phyloP scores from a whole-genome alignment of 2,113 vertebrate species.

The Tetrax tetrax region DNA sequence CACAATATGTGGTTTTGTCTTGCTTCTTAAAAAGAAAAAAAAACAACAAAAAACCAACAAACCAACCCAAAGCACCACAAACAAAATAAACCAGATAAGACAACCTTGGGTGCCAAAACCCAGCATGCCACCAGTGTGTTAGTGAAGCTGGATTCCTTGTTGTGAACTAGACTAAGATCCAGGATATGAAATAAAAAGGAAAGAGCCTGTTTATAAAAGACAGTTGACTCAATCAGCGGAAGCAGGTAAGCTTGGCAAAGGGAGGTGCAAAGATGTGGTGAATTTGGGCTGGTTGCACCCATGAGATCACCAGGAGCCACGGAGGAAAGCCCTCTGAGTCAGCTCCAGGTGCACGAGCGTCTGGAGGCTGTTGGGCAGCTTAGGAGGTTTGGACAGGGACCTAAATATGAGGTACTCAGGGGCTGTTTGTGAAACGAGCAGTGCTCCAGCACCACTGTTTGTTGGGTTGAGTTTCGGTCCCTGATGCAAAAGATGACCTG shows the following conservation, averaged over 20 bases:
- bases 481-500: neutral
- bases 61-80: too few relatives aligned
- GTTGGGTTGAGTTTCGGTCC: neutral
- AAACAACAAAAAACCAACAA: neutral
- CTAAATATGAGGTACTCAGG: neutral
- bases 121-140: fast-evolving
- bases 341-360: neutral
- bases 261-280: constrained; percentile 19
- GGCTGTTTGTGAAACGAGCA: neutral
- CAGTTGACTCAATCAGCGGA: neutral
- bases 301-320: neutral
- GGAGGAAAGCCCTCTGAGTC: neutral
- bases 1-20: neutral
- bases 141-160: neutral
- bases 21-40: neutral
- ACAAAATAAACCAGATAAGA: neutral
- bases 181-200: neutral
- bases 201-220: neutral
- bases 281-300: neutral
- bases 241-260: neutral
- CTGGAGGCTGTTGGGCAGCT: neutral
- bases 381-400: neutral
- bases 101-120: neutral
- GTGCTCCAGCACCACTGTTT: fast-evolving
- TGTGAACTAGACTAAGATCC: neutral